These are phyloP conservation scores for Electrona antarctica DNA, from an alignment of 2,113 vertebrate species.

Conservation along the genomic window DNA sequence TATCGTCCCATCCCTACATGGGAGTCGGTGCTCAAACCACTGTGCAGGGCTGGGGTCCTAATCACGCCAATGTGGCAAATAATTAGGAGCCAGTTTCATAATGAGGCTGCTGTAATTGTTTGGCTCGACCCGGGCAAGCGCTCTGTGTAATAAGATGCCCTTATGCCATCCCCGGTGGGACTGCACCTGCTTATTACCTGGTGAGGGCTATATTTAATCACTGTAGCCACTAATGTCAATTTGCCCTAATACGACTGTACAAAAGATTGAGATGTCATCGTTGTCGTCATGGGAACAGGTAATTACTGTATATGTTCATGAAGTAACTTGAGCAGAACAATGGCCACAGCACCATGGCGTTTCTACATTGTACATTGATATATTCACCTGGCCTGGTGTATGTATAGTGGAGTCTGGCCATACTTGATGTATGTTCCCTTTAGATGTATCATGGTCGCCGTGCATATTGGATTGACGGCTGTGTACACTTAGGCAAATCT, in stretches of 20 bases:
- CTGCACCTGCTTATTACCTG: conserved; percentile 44
- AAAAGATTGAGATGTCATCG: neutral
- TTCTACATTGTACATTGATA: neutral
- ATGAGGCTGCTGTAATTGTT: conserved; percentile 60
- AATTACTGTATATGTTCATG: neutral
- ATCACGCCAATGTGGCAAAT: conserved; percentile 49
- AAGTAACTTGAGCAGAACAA: neutral
- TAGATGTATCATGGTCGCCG: neutral
- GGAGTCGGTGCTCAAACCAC: conserved; percentile 51
- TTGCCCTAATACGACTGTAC: neutral
- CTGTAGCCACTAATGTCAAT: conserved; percentile 11
- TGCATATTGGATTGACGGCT: neutral
- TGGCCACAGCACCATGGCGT: neutral
- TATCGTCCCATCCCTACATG: too few relatives aligned
- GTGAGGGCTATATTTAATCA: conserved; percentile 42
- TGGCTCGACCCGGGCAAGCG: conserved; percentile 41
- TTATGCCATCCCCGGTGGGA: conserved; percentile 43
- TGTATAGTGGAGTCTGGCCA: neutral
- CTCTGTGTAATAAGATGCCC: conserved; percentile 46
- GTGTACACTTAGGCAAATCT: conserved; percentile 20
- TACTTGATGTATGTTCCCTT: neutral
- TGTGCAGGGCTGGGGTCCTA: conserved; percentile 57
- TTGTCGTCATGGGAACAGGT: neutral
- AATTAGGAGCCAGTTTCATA: conserved; percentile 31
- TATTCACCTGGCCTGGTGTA: neutral